A percentile compares a stretch with the other conserved stretches of the same genome.
phyloP scores from a whole-genome alignment of 2,113 vertebrate species.

The Festucalex cinctus region DNA sequence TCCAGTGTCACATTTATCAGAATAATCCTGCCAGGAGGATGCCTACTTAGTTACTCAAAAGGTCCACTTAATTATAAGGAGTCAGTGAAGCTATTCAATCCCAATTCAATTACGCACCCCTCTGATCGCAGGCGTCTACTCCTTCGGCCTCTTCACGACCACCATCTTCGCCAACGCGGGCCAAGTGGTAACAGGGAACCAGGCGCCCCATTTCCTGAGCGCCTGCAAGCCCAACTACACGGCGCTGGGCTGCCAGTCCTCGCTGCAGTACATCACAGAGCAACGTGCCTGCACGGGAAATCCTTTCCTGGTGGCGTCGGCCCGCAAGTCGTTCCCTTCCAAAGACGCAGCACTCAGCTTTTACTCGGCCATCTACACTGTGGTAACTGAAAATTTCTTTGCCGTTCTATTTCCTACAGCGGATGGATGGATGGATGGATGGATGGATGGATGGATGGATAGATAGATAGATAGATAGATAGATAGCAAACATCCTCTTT shows the following conservation, averaged over 20 bases:
- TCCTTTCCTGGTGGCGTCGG: constrained; percentile 79
- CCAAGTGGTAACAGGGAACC: constrained; percentile 89
- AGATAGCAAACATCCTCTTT: neutral
- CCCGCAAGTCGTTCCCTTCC: constrained; percentile 87
- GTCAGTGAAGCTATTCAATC: neutral
- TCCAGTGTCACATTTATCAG: too few species aligned
- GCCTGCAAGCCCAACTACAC: constrained; percentile 92
- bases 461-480: too few species aligned
- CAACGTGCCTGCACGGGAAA: constrained; percentile 81
- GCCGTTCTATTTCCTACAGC: neutral
- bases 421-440: neutral
- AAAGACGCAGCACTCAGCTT: constrained; percentile 87
- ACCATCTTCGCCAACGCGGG: constrained; percentile 91
- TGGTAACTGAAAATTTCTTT: constrained; percentile 66
- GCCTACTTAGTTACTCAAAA: too few species aligned
- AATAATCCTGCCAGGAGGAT: too few species aligned
- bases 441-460: too few species aligned
- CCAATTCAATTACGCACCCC: neutral
- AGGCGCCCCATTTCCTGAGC: constrained; percentile 85
- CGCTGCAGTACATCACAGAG: constrained; percentile 79
- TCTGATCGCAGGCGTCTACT: constrained; percentile 78
- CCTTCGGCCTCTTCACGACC: constrained; percentile 88
- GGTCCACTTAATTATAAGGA: too few species aligned
- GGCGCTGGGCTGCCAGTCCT: constrained; percentile 80
- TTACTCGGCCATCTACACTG: constrained; percentile 85